Percentiles rank a stretch among this genome's conserved stretches.
Evolutionary conservation across 2,113 vertebrate genomes (phyloP).

Genomic region (Cynoglossus semilaevis): DNA sequence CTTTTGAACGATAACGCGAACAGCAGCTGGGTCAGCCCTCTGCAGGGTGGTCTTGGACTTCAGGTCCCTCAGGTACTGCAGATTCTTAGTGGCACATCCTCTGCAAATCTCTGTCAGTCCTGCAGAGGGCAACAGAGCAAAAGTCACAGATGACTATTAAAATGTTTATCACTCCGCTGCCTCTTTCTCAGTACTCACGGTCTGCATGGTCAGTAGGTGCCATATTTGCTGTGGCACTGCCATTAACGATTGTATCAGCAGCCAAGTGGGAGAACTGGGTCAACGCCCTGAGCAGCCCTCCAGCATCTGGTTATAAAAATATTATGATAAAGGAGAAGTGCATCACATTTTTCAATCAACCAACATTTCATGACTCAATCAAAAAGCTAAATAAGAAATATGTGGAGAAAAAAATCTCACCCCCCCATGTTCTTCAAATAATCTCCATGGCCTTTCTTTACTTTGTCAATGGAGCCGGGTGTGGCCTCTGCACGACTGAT

Average conservation of each 20-base stretch:
- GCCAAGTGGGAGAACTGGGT: slow-evolving; percentile 88
- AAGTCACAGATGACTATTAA: not conserved
- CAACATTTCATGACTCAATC: no score
- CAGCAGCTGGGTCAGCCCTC: slow-evolving; percentile 72
- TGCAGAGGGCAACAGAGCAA: slow-evolving; percentile 40
- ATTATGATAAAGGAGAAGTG: no score
- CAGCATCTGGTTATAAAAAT: slow-evolving; percentile 79
- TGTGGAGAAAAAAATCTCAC: slow-evolving; percentile 63
- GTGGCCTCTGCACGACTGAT: slow-evolving; percentile 85
- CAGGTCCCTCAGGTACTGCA: slow-evolving; percentile 79
- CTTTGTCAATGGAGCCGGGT: slow-evolving; percentile 77
- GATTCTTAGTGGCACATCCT: slow-evolving; percentile 79
- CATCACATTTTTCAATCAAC: no score
- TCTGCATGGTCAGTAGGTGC: slow-evolving; percentile 90
- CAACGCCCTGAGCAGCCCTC: slow-evolving; percentile 83
- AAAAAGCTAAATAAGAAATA: no score
- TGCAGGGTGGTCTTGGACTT: slow-evolving; percentile 78
- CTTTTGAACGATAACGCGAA: slow-evolving; percentile 70
- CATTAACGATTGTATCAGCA: slow-evolving; percentile 87
- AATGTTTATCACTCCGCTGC: no score
- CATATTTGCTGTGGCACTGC: slow-evolving; percentile 88
- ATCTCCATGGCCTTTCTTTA: slow-evolving; percentile 83
- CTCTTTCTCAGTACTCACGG: no score
- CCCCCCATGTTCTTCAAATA: slow-evolving; percentile 82
- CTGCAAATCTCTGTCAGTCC: slow-evolving; percentile 85